Base-by-base conservation (phyloP, 92 coral and sea anemone genomes). In the Phenganax marumi region DNA sequence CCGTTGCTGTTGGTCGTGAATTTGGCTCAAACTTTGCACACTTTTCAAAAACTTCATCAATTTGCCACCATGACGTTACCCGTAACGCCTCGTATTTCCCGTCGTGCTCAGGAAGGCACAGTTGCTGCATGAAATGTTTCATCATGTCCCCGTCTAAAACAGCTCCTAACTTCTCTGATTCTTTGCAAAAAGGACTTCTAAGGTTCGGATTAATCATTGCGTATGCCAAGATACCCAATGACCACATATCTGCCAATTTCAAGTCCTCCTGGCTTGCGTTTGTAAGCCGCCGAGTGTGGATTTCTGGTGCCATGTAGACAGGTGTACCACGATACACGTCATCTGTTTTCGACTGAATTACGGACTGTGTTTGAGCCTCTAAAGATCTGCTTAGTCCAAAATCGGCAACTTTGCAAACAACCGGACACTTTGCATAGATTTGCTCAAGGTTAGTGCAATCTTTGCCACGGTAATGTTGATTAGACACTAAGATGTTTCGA, bases 381-480 rank as follows among this genome's bases (percentile, higher is more conserved):
- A 9, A 10, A 1, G 76, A 26, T 16, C 76, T 18, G 39, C 76
- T 70, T 70, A 19, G 47, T 7, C 76, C 76, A 70, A 70, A 70
- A 50, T 70, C 76, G 1, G 76, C 55, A 1, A 70, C 47, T 52
- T 70, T 70, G 76, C 76, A 70, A 6, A 19, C 22, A 70, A 70
- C 39, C n/a, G 76, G 76, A 50, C 19, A 10, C 7, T 70, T 14
- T 7, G 19, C 52, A 21, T 19, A 70, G 8, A 43, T 47, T 70
- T 70, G 53, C 13, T 70, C 39, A 24, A 70, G 2, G 26, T 14
- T 17, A 14, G 8, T 16, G 12, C 10, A 1, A 1, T 10, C 39
- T 14, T 70, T 23, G 21, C 26, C 17, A 7, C 9, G 0, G 23
- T 70, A 70, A 24, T 70, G 55, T 46, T 70, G 54, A n/a, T 70